These are phyloP conservation scores for Drosophila funebris DNA, from an alignment of 1,140 invertebrate genomes.

Conservation along the genomic window DNA sequence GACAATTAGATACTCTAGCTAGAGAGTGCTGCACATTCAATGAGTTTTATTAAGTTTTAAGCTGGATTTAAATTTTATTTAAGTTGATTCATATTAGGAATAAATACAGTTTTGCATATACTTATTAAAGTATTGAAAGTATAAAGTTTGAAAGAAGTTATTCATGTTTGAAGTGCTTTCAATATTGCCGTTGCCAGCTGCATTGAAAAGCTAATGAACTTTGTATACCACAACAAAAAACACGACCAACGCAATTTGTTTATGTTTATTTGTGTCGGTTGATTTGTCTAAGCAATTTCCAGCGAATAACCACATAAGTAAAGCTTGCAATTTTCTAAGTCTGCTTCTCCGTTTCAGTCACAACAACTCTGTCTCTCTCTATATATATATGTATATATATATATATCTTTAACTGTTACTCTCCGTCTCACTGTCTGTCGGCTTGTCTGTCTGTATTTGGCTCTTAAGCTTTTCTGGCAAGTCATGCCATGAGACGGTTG, in stretches of 20 bases:
- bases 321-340: conserved; percentile 66
- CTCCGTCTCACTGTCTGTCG: conserved; percentile 10
- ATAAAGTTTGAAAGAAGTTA: no score
- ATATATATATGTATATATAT: background rate
- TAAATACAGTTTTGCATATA: no score
- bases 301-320: conserved; percentile 26
- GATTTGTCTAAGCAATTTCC: conserved; percentile 19
- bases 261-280: conserved; percentile 11
- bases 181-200: background rate
- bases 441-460: conserved; percentile 2
- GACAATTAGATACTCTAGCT: background rate
- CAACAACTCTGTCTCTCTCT: background rate
- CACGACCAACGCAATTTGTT: conserved; percentile 32
- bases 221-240: conserved; percentile 1
- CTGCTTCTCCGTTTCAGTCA: conserved; percentile 14
- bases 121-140: no score
- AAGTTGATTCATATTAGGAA: no score
- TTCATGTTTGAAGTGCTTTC: no score
- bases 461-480: conserved; percentile 48
- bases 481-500: conserved; percentile 47
- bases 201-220: conserved; percentile 15
- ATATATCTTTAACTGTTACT: conserved; percentile 6
- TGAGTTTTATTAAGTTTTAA: no score
- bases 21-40: no score
- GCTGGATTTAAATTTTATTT: no score